Percentiles rank a stretch among this genome's conserved stretches.
Evolutionary conservation across 1,140 invertebrate genomes (phyloP).

Genomic region (Cyrtorhinus lividipennis): DNA sequence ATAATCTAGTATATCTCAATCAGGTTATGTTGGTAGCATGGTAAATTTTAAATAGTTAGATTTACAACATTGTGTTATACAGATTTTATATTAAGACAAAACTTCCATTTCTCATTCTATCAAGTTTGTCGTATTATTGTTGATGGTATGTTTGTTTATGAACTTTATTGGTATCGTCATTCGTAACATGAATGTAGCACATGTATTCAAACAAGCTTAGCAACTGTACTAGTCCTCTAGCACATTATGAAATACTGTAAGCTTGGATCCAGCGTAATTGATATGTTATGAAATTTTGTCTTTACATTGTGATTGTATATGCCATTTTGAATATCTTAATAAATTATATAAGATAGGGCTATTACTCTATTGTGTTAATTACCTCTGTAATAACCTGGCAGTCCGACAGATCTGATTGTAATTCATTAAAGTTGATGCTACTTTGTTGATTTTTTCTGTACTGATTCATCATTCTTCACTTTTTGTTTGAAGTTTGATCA

Average conservation of each 20-base stretch:
- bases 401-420: constrained; percentile 14
- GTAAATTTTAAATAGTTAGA: background rate
- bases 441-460: too few species aligned
- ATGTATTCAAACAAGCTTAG: constrained; percentile 21
- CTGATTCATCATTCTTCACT: too few species aligned
- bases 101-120: background rate
- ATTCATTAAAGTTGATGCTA: background rate
- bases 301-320: constrained; percentile 8
- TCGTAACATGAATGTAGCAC: background rate
- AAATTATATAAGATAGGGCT: constrained; percentile 10
- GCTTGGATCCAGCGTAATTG: background rate
- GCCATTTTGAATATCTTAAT: constrained; percentile 19
- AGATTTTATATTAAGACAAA: background rate
- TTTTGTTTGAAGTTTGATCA: too few species aligned
- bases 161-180: background rate
- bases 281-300: background rate
- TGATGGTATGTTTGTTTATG: background rate
- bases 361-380: constrained; percentile 9
- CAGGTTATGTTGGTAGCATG: background rate
- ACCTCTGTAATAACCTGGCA: constrained; percentile 17
- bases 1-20: background rate
- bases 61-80: background rate
- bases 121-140: background rate
- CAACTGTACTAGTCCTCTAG: constrained; percentile 13
- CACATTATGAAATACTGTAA: background rate